Percentiles rank a stretch among this genome's conserved stretches.
Conservation (phyloP, 2,113 vertebrate species). For the Salminus brasiliensis region DNA sequence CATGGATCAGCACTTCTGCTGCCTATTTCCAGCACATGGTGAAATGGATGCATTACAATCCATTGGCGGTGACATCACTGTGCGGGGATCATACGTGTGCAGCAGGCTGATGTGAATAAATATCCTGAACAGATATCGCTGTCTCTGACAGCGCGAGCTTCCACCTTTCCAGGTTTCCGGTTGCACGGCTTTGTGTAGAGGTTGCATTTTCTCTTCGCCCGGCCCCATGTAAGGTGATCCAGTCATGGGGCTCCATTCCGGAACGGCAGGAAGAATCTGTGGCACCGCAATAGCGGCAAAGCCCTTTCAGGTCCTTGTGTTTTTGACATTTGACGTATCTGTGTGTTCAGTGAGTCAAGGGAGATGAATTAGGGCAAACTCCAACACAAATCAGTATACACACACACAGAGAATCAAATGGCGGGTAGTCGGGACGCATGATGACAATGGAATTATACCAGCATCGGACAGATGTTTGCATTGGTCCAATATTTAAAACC, state of each 20-base stretch:
- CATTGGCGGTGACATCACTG: conserved; percentile 35
- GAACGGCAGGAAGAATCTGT: conserved; percentile 41
- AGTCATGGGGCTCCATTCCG: conserved; percentile 58
- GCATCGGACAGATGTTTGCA: too few relatives aligned
- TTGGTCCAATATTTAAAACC: too few relatives aligned
- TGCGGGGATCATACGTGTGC: conserved; percentile 24
- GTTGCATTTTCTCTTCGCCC: conserved; percentile 65
- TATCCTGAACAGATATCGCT: conserved; percentile 41
- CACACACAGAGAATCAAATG: background rate
- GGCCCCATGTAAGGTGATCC: conserved; percentile 70
- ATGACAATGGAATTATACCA: too few relatives aligned
- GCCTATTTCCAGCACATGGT: conserved; percentile 38
- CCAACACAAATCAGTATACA: too few relatives aligned
- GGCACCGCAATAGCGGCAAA: conserved; percentile 32
- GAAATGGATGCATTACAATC: conserved; percentile 37
- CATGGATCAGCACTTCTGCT: conserved; percentile 37
- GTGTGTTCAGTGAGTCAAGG: background rate
- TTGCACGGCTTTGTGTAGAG: conserved; percentile 66
- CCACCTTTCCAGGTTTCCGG: conserved; percentile 67
- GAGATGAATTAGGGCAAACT: background rate
- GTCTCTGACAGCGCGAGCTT: conserved; percentile 54
- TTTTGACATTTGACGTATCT: conserved; percentile 24
- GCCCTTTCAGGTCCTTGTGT: conserved; percentile 12
- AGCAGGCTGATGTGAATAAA: conserved; percentile 34
- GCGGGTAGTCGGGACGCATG: too few relatives aligned